Evolutionary conservation across 1,140 invertebrate genomes (phyloP), one percentile per base, ranked within the genome.

Genomic region (Dysdera silvatica): DNA sequence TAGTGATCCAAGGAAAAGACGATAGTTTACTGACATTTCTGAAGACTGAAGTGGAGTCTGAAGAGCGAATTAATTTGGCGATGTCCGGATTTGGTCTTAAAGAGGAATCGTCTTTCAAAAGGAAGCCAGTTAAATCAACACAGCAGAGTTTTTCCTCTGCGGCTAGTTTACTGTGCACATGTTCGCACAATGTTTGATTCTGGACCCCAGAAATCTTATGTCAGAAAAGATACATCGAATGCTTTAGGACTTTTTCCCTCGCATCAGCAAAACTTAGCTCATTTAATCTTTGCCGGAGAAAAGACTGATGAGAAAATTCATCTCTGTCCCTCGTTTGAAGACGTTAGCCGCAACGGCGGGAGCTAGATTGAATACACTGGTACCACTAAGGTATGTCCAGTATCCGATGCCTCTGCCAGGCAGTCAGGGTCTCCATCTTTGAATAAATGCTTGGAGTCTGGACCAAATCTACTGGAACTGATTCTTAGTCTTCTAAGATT

Each of bases 351-450:
- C n/a, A n/a, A n/a, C n/a, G n/a, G n/a, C n/a, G n/a, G n/a, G n/a
- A n/a, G n/a, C n/a, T n/a, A n/a, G n/a, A n/a, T 59, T 4, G 41
- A 58, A 43, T 29, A 57, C 5, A 67, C 57, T 33, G 4, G 12
- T 0, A 69, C 69, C 2, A 71, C 67, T 29, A 63, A 66, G 12
- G 48, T 71, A 2, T 32, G 68, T 23, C 61, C 69, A 12, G 69
- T 72, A 8, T 72, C 69, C 33, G 69, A 72, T 49, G 70, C 62
- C 4, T 69, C 67, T 10, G 53, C 6, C 67, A 70, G 43, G 33
- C 57, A 29, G 4, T 51, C 2, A 58, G 69, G 0, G 32, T 68
- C 26, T 66, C 67, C 0, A 35, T 33, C 16, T 43, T 68, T 24
- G 54, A 70, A 24, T 40, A 69, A 51, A 14, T 66, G 63, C 41